Conservation (phyloP, 2,797 vertebrate species). For the Xerus rutilus region DNA sequence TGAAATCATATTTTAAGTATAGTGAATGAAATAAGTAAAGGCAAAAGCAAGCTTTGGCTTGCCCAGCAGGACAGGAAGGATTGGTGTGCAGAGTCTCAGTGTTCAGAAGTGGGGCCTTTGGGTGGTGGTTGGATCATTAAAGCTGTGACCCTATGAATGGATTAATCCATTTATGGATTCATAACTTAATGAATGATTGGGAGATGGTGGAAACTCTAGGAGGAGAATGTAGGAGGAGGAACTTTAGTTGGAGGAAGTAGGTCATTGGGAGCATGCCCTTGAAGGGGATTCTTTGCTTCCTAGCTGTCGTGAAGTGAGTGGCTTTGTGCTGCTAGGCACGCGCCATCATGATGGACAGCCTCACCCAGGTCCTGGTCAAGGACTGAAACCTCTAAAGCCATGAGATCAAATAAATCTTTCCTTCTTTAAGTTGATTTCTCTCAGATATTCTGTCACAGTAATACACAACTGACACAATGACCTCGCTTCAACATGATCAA, state of each 20-base stretch:
- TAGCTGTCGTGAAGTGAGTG: neutral
- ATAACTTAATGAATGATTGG: neutral
- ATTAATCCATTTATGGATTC: neutral
- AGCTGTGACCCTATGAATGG: neutral
- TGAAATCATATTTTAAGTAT: neutral
- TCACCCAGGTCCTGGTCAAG: too few relatives aligned
- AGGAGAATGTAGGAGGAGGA: neutral
- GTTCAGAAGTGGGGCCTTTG: neutral
- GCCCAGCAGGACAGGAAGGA: neutral
- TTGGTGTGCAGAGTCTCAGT: neutral
- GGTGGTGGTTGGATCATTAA: neutral
- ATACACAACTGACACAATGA: neutral
- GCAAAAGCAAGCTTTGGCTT: neutral
- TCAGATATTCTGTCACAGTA: neutral
- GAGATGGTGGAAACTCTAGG: neutral
- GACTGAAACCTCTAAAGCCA: neutral
- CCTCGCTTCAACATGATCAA: neutral
- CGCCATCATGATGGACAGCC: neutral
- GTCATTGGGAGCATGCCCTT: neutral
- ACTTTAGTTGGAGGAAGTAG: neutral
- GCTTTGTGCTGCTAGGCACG: too few relatives aligned
- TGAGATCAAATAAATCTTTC: neutral
- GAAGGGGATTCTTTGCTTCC: neutral
- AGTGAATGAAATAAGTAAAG: neutral
- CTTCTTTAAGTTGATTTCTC: neutral